phyloP scores from a whole-genome alignment of 1,140 invertebrate genomes.

The Leptinotarsa defecta region DNA sequence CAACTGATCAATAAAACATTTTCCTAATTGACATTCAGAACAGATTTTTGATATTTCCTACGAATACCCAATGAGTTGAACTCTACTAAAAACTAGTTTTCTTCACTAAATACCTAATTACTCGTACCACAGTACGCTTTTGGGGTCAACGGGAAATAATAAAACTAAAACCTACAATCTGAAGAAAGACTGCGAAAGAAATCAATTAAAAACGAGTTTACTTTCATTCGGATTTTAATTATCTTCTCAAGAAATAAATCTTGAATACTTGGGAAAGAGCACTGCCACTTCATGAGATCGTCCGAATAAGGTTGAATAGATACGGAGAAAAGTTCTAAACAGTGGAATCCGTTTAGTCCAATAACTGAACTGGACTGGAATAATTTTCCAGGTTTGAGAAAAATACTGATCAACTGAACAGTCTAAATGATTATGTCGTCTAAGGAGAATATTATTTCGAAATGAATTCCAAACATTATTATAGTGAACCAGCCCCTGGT shows the following conservation, averaged over 20 bases:
- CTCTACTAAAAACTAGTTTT: not conserved
- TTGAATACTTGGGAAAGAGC: too few species aligned
- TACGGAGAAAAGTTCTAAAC: too few species aligned
- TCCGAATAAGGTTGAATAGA: too few species aligned
- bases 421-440: too few species aligned
- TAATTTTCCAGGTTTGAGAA: too few species aligned
- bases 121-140: not conserved
- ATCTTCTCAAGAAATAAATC: not conserved
- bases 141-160: not conserved
- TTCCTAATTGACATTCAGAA: not conserved
- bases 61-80: not conserved
- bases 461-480: too few species aligned
- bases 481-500: too few species aligned
- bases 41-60: not conserved
- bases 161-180: not conserved
- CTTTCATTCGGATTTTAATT: not conserved
- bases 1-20: not conserved
- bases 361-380: too few species aligned
- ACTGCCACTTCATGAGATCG: too few species aligned
- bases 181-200: not conserved
- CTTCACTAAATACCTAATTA: conserved; percentile 4
- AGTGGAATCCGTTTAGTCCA: too few species aligned
- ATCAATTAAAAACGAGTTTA: conserved; percentile 1
- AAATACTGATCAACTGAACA: too few species aligned
- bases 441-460: too few species aligned